phyloP scores from a whole-genome alignment of 2,888 invertebrate genomes.

The Meiosimyza platycephala region DNA sequence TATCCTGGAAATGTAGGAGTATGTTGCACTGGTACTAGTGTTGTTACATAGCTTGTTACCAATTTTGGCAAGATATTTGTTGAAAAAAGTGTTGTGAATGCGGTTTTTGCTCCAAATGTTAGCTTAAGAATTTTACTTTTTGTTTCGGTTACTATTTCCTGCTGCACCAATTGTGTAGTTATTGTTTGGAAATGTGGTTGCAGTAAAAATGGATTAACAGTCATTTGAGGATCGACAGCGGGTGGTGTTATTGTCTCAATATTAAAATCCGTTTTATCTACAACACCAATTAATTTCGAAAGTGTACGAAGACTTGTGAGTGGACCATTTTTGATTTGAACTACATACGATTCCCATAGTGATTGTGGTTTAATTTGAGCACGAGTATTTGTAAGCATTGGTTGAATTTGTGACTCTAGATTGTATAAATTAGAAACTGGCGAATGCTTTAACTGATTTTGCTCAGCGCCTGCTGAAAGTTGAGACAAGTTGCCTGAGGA shows the following conservation, averaged over 20 bases:
- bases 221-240: slow-evolving; percentile 34
- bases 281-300: slow-evolving; percentile 81
- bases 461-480: slow-evolving; percentile 39
- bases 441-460: slow-evolving; percentile 79
- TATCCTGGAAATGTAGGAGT: slow-evolving; percentile 79
- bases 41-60: slow-evolving; percentile 85
- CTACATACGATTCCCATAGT: slow-evolving; percentile 83
- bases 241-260: slow-evolving; percentile 68
- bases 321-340: slow-evolving; percentile 81
- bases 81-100: slow-evolving; percentile 86
- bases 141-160: slow-evolving; percentile 82
- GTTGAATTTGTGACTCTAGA: slow-evolving; percentile 74
- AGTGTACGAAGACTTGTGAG: slow-evolving; percentile 82
- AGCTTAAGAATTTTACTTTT: slow-evolving; percentile 85
- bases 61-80: slow-evolving; percentile 85
- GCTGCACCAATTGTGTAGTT: slow-evolving; percentile 83
- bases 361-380: slow-evolving; percentile 82
- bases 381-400: slow-evolving; percentile 80
- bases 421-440: slow-evolving; percentile 79
- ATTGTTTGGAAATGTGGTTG: slow-evolving; percentile 81
- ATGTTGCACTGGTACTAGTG: slow-evolving; percentile 80
- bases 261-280: slow-evolving; percentile 84
- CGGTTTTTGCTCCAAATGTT: slow-evolving; percentile 91
- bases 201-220: slow-evolving; percentile 68
- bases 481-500: slow-evolving; percentile 23